A percentile compares a stretch with the other conserved stretches of the same genome.
Evolutionary conservation across 2,113 vertebrate genomes (phyloP).

Genomic region (Herpetotheres cachinnans): DNA sequence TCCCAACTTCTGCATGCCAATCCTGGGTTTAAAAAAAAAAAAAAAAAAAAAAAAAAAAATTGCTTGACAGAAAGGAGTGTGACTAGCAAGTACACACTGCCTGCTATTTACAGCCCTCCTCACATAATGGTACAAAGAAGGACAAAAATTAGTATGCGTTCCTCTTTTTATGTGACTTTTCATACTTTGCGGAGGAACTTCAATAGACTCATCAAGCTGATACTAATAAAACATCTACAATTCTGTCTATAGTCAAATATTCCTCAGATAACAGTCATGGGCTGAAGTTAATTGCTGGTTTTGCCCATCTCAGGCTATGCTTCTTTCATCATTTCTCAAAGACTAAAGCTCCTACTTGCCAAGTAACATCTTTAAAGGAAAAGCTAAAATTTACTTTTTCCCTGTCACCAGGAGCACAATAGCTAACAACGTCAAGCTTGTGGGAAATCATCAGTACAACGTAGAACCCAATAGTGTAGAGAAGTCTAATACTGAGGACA

Average conservation of each 20-base stretch:
- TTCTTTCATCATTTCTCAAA: neutral
- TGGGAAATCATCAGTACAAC: neutral
- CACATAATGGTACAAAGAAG: neutral
- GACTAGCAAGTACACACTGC: neutral
- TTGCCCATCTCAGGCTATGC: neutral
- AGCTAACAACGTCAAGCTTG: neutral
- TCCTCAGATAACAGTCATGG: neutral
- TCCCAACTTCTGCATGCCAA: neutral
- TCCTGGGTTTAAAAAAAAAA: neutral
- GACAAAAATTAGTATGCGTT: neutral
- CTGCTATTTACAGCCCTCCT: constrained; percentile 24
- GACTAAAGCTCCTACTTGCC: neutral
- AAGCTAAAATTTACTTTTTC: neutral
- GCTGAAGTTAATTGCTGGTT: neutral
- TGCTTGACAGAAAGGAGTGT: neutral
- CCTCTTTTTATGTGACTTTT: neutral
- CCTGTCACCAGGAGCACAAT: neutral
- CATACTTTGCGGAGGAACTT: neutral
- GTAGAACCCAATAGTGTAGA: neutral
- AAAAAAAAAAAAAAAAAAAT: neutral
- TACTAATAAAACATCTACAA: neutral
- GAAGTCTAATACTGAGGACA: neutral
- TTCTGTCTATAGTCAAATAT: neutral
- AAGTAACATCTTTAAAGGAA: neutral
- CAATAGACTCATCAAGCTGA: neutral